These are phyloP conservation scores for Incurvaria masculella DNA, from an alignment of 2,888 invertebrate species.

Conservation along the genomic window DNA sequence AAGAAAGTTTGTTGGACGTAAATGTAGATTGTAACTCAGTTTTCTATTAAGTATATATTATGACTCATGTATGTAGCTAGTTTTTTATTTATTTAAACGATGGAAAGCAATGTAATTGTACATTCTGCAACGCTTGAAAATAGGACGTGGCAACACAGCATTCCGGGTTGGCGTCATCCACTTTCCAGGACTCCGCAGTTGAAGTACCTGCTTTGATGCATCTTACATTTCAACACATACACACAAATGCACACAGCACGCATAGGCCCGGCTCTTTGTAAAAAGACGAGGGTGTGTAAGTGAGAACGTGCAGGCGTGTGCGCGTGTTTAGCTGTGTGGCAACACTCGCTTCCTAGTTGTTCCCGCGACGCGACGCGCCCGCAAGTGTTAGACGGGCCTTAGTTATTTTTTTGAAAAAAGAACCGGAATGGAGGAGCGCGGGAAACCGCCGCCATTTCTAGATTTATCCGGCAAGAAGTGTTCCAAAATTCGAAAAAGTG, in stretches of 20 bases:
- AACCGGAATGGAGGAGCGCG: slow-evolving; percentile 35
- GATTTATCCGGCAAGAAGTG: slow-evolving; percentile 34
- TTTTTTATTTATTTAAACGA: too few relatives aligned
- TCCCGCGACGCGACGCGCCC: slow-evolving; percentile 49
- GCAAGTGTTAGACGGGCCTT: slow-evolving; percentile 49
- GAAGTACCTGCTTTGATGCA: not conserved
- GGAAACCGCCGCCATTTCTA: slow-evolving; percentile 40
- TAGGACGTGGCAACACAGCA: too few relatives aligned
- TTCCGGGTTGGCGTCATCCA: too few relatives aligned
- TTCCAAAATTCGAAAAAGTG: too few relatives aligned
- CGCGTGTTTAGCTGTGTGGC: slow-evolving; percentile 23
- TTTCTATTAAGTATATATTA: too few relatives aligned
- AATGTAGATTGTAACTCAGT: too few relatives aligned
- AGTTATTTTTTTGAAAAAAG: slow-evolving; percentile 31
- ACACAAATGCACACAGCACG: not conserved
- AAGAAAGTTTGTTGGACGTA: too few relatives aligned
- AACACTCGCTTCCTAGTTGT: slow-evolving; percentile 47
- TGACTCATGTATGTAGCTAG: too few relatives aligned
- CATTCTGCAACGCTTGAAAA: too few relatives aligned
- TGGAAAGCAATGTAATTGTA: too few relatives aligned
- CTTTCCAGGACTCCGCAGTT: too few relatives aligned
- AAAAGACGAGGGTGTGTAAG: not conserved
- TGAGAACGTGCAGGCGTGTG: slow-evolving; percentile 25
- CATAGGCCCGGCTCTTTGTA: slow-evolving; percentile 1
- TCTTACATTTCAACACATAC: not conserved